phyloP scores from a whole-genome alignment of 64 coral and sea anemone genomes.

The Orbicella faveolata region DNA sequence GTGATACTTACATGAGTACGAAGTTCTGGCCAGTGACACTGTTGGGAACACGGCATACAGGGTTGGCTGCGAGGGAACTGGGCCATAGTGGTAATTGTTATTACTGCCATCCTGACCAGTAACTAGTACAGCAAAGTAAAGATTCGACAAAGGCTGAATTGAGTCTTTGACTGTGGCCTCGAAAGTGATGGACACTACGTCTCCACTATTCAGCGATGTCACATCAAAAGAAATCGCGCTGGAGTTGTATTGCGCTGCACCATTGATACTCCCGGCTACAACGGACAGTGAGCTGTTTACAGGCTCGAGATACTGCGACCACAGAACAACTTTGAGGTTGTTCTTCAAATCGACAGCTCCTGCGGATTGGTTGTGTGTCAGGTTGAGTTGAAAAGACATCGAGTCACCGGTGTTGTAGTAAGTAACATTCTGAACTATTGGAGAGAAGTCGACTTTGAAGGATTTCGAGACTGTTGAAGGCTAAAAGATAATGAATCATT shows the following conservation, averaged over 20 bases:
- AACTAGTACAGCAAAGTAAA: slow-evolving; percentile 54
- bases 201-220: background rate
- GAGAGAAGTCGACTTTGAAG: slow-evolving; percentile 35
- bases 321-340: slow-evolving; percentile 13
- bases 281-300: background rate
- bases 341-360: background rate
- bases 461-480: background rate
- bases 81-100: slow-evolving; percentile 17
- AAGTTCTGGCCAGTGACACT: slow-evolving; percentile 45
- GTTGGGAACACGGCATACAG: slow-evolving; percentile 82
- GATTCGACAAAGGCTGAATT: slow-evolving; percentile 79
- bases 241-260: background rate
- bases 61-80: slow-evolving; percentile 42
- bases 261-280: background rate
- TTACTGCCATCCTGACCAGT: background rate
- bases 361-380: slow-evolving; percentile 66
- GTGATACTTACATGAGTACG: slow-evolving; percentile 6
- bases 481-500: background rate
- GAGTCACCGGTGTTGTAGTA: slow-evolving; percentile 77
- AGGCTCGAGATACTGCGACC: slow-evolving; percentile 47
- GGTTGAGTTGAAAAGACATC: slow-evolving; percentile 58
- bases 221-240: slow-evolving; percentile 36
- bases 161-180: slow-evolving; percentile 30
- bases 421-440: slow-evolving; percentile 62
- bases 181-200: slow-evolving; percentile 28